Percentiles rank a stretch among this genome's conserved stretches.
Evolutionary conservation across 1,140 invertebrate genomes (phyloP).

Genomic region (Nomia melanderi): DNA sequence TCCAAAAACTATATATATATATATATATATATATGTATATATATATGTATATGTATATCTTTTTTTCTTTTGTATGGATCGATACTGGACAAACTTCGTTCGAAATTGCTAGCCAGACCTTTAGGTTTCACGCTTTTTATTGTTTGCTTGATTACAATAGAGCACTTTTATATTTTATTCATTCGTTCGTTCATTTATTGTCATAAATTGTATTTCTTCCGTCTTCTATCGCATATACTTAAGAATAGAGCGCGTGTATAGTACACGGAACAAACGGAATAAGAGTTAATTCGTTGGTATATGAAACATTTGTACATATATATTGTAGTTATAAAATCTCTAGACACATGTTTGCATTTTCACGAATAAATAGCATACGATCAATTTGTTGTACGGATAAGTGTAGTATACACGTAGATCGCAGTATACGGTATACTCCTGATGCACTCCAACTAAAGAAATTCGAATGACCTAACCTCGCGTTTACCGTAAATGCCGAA

Average conservation of each 20-base stretch:
- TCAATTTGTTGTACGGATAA: not conserved
- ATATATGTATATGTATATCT: too few species aligned
- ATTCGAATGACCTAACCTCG: not conserved
- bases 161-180: not conserved
- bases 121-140: too few species aligned
- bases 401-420: not conserved
- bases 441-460: not conserved
- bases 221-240: slow-evolving; percentile 5
- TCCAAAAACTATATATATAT: too few species aligned
- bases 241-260: slow-evolving; percentile 18
- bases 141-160: too few species aligned
- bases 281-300: not conserved
- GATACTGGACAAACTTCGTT: too few species aligned
- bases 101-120: too few species aligned
- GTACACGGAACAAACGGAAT: slow-evolving; percentile 6
- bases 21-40: too few species aligned
- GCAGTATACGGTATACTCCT: not conserved
- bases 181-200: slow-evolving; percentile 47
- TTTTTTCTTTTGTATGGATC: too few species aligned
- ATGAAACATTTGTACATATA: slow-evolving; percentile 18
- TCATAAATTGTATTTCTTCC: slow-evolving; percentile 43
- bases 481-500: too few species aligned
- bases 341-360: not conserved
- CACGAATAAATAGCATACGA: slow-evolving; percentile 34
- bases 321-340: slow-evolving; percentile 1